These are phyloP conservation scores for Tenebrio molitor DNA, from an alignment of 1,140 invertebrate species.

Conservation along the genomic window DNA sequence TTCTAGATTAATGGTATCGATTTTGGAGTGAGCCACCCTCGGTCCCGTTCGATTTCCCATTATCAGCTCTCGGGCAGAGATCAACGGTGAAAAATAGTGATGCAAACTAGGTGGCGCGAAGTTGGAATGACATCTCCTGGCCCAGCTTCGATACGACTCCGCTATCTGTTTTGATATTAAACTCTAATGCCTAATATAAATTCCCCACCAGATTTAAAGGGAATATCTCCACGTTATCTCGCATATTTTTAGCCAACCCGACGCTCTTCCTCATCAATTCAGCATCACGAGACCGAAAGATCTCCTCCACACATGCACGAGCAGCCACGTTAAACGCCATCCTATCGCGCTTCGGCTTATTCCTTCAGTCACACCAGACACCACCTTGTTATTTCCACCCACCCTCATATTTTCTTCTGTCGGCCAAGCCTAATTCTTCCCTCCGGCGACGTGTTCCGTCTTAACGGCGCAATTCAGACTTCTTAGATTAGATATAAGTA, in stretches of 20 bases:
- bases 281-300: constrained; percentile 31
- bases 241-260: constrained; percentile 38
- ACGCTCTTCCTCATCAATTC: constrained; percentile 43
- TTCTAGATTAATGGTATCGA: constrained; percentile 44
- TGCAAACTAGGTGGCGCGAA: constrained; percentile 35
- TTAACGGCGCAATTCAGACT: background rate
- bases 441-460: background rate
- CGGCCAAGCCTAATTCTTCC: background rate
- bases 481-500: constrained; percentile 33
- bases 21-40: constrained; percentile 21
- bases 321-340: constrained; percentile 34
- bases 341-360: constrained; percentile 23
- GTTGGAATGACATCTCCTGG: constrained; percentile 35
- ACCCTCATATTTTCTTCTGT: constrained; percentile 2
- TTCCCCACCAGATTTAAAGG: constrained; percentile 43
- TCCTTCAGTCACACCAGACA: constrained; percentile 5
- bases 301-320: constrained; percentile 38
- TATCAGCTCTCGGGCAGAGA: constrained; percentile 2
- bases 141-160: constrained; percentile 39
- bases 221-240: constrained; percentile 43
- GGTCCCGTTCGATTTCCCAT: background rate
- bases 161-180: constrained; percentile 42
- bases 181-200: constrained; percentile 48
- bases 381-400: constrained; percentile 25
- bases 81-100: constrained; percentile 35